These are phyloP conservation scores for Crotalus horridus DNA, from an alignment of 2,113 vertebrate species.

Conservation along the genomic window DNA sequence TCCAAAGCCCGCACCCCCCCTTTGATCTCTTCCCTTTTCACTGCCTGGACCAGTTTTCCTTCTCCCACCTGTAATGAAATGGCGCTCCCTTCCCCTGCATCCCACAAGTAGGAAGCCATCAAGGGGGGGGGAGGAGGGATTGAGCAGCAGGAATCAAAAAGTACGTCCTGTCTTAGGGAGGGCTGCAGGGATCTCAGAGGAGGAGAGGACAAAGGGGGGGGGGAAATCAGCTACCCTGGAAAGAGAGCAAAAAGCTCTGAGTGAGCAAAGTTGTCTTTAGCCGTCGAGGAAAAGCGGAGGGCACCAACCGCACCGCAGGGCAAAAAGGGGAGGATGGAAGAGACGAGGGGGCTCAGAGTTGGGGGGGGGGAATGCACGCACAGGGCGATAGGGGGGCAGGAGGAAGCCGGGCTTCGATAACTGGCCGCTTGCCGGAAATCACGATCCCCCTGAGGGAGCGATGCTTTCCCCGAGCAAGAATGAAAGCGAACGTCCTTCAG, in stretches of 20 bases:
- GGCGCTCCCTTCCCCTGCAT: background rate
- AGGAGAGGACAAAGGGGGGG: background rate
- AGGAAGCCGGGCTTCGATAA: background rate
- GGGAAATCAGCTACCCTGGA: background rate
- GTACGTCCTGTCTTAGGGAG: background rate
- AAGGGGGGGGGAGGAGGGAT: fast-evolving
- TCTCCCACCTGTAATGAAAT: background rate
- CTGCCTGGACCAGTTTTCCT: background rate
- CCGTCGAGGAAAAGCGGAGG: background rate
- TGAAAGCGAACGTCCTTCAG: background rate
- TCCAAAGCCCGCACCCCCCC: background rate
- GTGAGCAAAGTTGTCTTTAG: background rate
- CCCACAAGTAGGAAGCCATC: background rate
- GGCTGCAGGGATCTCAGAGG: background rate
- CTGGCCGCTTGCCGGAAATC: background rate
- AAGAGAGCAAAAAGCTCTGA: background rate
- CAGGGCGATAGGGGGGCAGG: background rate
- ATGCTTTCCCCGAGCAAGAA: background rate
- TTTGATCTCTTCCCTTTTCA: background rate
- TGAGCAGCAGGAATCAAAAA: background rate
- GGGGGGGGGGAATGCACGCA: background rate
- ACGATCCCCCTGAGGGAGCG: background rate
- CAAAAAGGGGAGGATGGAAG: background rate
- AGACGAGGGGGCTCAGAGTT: background rate
- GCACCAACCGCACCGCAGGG: background rate